These are phyloP conservation scores for Caenorhabditis sp. DNA, from an alignment of 2,888 invertebrate species.

Conservation along the genomic window DNA sequence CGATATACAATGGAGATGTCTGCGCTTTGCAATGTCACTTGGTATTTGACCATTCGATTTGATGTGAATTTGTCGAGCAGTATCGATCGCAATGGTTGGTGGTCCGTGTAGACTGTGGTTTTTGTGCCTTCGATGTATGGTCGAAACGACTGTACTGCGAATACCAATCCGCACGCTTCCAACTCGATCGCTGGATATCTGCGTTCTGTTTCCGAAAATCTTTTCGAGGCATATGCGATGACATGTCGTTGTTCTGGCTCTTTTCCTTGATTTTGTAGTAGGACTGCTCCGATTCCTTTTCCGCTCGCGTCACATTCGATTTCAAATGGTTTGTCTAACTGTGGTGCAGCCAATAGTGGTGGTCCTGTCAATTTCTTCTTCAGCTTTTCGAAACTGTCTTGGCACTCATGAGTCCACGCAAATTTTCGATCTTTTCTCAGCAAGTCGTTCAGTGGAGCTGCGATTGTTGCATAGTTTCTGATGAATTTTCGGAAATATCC, in stretches of 20 bases:
- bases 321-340: constrained; percentile 15
- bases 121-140: constrained; percentile 24
- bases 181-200: constrained; percentile 23
- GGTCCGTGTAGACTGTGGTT: constrained; percentile 22
- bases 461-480: constrained; percentile 18
- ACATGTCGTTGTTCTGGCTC: constrained; percentile 8
- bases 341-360: constrained; percentile 25
- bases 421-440: constrained; percentile 14
- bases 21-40: constrained; percentile 22
- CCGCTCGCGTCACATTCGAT: constrained; percentile 31
- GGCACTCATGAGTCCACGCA: constrained; percentile 17
- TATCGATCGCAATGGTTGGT: constrained; percentile 19
- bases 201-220: constrained; percentile 12
- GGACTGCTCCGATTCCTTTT: constrained; percentile 27
- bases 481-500: constrained; percentile 34
- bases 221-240: constrained; percentile 20
- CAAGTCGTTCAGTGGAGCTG: constrained; percentile 19
- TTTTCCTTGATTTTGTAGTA: constrained; percentile 18
- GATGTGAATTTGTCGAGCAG: constrained; percentile 8
- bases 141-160: constrained; percentile 22
- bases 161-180: constrained; percentile 24
- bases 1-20: constrained; percentile 45
- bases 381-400: constrained; percentile 21
- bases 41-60: constrained; percentile 28
- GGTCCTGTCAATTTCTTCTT: constrained; percentile 7